A percentile compares a stretch with the other conserved stretches of the same genome.
phyloP scores from a whole-genome alignment of 2,797 vertebrate genomes.

The Galago senegalensis region DNA sequence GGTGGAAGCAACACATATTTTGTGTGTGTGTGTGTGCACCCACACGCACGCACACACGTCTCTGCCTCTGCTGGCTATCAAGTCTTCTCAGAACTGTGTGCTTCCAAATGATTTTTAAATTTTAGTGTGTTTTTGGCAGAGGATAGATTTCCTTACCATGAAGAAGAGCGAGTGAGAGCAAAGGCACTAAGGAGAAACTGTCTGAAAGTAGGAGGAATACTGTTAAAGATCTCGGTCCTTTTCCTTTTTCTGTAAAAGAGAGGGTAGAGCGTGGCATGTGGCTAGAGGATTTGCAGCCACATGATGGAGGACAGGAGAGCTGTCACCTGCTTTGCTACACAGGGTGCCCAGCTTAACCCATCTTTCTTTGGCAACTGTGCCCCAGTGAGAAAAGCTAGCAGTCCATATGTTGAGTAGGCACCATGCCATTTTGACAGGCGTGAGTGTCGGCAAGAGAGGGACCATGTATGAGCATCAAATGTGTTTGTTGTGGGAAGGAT shows the following conservation, averaged over 20 bases:
- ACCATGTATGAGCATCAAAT: constrained; percentile 73
- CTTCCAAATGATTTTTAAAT: constrained; percentile 80
- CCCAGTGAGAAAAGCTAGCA: constrained; percentile 81
- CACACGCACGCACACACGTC: neutral
- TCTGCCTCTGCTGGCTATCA: constrained; percentile 72
- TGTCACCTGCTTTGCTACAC: constrained; percentile 68
- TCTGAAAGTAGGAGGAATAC: constrained; percentile 43
- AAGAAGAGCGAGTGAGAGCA: constrained; percentile 72
- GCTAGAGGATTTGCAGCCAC: constrained; percentile 67
- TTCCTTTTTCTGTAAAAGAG: constrained; percentile 55
- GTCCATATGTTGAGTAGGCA: constrained; percentile 86
- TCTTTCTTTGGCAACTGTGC: constrained; percentile 86
- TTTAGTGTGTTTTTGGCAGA: constrained; percentile 78
- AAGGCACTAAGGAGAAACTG: constrained; percentile 53
- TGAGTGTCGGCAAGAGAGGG: constrained; percentile 82
- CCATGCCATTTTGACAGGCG: constrained; percentile 81
- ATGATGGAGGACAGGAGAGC: constrained; percentile 57
- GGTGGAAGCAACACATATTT: constrained; percentile 27
- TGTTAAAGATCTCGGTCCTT: constrained; percentile 12
- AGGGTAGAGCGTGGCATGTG: constrained; percentile 67
- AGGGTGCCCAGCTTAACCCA: constrained; percentile 78
- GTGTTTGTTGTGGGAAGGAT: constrained; percentile 82
- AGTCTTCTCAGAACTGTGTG: constrained; percentile 63
- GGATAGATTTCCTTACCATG: constrained; percentile 51
- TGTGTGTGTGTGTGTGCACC: neutral